A percentile compares a stretch with the other conserved stretches of the same genome.
Conservation (phyloP, 2,113 vertebrate genomes). For the Dasyornis broadbenti region DNA sequence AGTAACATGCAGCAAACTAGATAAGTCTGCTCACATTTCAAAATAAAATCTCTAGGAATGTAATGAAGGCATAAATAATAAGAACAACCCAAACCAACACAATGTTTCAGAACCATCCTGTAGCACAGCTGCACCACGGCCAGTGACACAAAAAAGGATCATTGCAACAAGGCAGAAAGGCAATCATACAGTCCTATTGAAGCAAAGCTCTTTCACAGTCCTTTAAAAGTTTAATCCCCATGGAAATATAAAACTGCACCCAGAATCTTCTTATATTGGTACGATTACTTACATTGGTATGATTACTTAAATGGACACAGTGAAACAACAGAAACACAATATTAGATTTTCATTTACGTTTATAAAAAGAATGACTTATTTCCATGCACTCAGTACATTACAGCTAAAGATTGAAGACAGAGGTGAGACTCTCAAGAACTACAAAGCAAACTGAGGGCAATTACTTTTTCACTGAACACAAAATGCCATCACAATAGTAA, state of each 20-base stretch:
- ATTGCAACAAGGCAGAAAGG: not conserved
- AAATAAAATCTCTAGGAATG: not conserved
- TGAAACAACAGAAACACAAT: not conserved
- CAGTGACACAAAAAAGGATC: not conserved
- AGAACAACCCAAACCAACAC: not conserved
- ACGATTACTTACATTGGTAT: not conserved
- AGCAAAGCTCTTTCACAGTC: not conserved
- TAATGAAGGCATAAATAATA: not conserved
- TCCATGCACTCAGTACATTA: not conserved
- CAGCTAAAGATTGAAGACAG: not conserved
- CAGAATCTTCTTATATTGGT: not conserved
- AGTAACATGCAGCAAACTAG: not conserved
- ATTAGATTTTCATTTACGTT: not conserved
- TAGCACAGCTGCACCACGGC: not conserved
- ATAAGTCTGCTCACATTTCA: not conserved
- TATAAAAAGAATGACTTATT: not conserved
- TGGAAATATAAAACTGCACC: not conserved
- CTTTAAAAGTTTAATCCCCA: not conserved
- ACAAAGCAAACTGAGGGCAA: not conserved
- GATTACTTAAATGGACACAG: not conserved
- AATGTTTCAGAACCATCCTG: not conserved
- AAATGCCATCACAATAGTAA: not conserved
- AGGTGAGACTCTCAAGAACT: not conserved
- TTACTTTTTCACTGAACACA: not conserved
- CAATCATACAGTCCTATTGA: not conserved